A percentile compares a stretch with the other conserved stretches of the same genome.
Conservation (phyloP, 1,140 invertebrate genomes). For the Globodera rostochiensis region DNA sequence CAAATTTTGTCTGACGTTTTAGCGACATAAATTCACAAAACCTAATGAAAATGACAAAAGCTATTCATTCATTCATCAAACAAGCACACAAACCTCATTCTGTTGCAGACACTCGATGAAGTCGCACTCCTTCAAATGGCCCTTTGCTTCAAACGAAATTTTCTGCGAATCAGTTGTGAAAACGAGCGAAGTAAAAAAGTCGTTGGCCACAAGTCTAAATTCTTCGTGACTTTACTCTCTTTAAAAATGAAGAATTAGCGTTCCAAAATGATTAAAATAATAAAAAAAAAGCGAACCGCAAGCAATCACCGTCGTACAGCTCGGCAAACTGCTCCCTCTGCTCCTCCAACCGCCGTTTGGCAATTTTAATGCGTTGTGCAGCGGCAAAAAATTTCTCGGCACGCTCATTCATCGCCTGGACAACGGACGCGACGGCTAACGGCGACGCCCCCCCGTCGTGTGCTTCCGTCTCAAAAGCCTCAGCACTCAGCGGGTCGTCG, state of each 20-base stretch:
- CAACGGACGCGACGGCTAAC: not conserved
- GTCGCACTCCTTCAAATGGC: constrained; percentile 34
- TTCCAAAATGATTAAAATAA: not conserved
- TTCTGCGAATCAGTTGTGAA: constrained; percentile 13
- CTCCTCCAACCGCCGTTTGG: not conserved
- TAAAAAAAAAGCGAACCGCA: constrained; percentile 8
- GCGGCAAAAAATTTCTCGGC: constrained; percentile 35
- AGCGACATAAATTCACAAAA: too few species aligned
- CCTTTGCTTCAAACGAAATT: constrained; percentile 24
- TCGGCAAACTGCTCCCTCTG: constrained; percentile 27
- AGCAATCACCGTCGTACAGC: constrained; percentile 42
- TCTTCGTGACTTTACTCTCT: not conserved
- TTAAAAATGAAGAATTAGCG: not conserved
- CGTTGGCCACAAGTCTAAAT: constrained; percentile 31
- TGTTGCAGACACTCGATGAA: constrained; percentile 33
- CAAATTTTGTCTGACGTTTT: too few species aligned
- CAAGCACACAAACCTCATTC: not conserved
- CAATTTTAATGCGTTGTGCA: constrained; percentile 27
- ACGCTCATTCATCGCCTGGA: constrained; percentile 28
- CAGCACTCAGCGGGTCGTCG: constrained; percentile 41
- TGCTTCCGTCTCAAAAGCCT: constrained; percentile 22
- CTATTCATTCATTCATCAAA: not conserved
- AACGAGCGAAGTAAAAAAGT: constrained; percentile 18
- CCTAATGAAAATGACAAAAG: not conserved
- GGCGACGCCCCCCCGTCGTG: not conserved